phyloP scores from a whole-genome alignment of 2,113 vertebrate species.

The Macrotus californicus region DNA sequence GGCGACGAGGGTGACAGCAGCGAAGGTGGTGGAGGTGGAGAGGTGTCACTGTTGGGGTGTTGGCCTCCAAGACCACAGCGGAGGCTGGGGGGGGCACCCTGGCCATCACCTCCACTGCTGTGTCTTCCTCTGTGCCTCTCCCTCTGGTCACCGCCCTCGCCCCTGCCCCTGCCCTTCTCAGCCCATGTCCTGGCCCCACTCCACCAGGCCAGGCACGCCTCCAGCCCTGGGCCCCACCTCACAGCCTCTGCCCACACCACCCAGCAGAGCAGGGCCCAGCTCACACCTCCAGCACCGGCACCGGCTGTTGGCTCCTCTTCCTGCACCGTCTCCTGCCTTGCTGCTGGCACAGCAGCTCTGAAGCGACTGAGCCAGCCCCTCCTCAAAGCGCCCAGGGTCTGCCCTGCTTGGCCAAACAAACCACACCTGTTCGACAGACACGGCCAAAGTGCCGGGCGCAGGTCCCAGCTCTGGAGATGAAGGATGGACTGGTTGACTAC shows the following conservation, averaged over 20 bases:
- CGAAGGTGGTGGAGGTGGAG: no score
- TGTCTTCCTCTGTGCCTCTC: neutral
- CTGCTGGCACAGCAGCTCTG: neutral
- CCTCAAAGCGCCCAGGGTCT: no score
- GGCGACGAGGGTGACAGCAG: neutral
- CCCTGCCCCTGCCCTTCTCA: neutral
- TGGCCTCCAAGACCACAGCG: neutral
- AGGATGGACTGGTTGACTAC: neutral
- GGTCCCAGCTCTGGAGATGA: neutral
- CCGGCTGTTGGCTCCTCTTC: neutral
- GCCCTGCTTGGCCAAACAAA: neutral
- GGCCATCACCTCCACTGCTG: neutral
- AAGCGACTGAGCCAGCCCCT: no score
- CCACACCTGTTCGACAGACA: neutral
- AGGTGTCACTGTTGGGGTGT: neutral
- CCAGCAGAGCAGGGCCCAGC: neutral
- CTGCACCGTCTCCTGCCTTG: neutral
- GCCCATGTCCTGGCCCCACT: neutral
- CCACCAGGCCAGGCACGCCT: neutral
- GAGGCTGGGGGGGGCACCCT: neutral
- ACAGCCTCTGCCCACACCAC: neutral
- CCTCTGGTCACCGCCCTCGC: no score
- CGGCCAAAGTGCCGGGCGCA: rapidly evolving
- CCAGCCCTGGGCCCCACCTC: neutral
- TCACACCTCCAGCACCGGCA: neutral